phyloP scores from a whole-genome alignment of 2,113 vertebrate genomes.

The Pseudorhombus dupliciocellatus region DNA sequence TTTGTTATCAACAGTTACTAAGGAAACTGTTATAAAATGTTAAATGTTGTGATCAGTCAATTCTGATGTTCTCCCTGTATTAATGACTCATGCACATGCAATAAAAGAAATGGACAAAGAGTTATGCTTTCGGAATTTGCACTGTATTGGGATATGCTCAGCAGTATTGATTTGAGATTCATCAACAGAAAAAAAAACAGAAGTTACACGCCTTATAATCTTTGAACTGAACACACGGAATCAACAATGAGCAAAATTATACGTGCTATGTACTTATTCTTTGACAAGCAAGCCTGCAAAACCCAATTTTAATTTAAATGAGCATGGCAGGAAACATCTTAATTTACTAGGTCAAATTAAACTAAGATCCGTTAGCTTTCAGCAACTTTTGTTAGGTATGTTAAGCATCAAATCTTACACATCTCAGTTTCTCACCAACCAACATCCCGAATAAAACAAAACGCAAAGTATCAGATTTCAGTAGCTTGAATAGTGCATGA shows the following conservation, averaged over 20 bases:
- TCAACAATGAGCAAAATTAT: constrained; percentile 70
- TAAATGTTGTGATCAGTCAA: not conserved
- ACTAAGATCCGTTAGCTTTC: constrained; percentile 65
- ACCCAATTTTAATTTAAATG: constrained; percentile 83
- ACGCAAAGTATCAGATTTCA: constrained; percentile 78
- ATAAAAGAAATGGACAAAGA: constrained; percentile 71
- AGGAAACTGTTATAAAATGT: not conserved
- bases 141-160: constrained; percentile 80
- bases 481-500: constrained; percentile 90
- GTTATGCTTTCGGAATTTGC: constrained; percentile 71
- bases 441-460: constrained; percentile 64
- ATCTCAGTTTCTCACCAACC: constrained; percentile 64
- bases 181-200: constrained; percentile 67
- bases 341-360: constrained; percentile 84
- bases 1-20: not conserved
- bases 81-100: constrained; percentile 47
- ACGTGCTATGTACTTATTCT: constrained; percentile 70
- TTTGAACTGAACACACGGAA: constrained; percentile 71
- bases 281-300: constrained; percentile 85
- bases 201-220: constrained; percentile 65
- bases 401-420: constrained; percentile 67
- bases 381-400: constrained; percentile 68
- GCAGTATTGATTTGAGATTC: constrained; percentile 76
- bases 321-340: constrained; percentile 80
- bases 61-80: not conserved